Evolutionary conservation across 2,797 vertebrate species (phyloP).

Genomic region (Arnoldichthys spilopterus): DNA sequence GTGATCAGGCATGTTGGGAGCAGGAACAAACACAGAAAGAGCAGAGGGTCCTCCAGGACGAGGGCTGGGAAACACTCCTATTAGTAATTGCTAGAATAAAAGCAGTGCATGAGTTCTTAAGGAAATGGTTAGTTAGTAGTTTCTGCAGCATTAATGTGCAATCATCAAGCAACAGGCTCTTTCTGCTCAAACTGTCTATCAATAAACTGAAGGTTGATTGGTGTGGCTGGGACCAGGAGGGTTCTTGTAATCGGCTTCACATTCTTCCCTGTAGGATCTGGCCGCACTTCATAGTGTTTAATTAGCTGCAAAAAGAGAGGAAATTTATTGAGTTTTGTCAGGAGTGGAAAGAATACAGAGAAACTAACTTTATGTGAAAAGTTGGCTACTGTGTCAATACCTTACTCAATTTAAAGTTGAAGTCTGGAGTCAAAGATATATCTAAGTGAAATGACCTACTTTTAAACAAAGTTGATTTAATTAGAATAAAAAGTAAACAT

Average conservation of each 20-base stretch:
- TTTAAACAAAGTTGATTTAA: too few species aligned
- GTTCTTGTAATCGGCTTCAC: slow-evolving; percentile 79
- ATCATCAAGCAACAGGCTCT: neutral
- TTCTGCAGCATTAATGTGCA: neutral
- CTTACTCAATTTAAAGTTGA: neutral
- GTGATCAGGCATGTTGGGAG: too few species aligned
- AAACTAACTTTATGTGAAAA: neutral
- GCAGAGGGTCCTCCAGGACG: too few species aligned
- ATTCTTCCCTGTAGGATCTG: slow-evolving; percentile 70
- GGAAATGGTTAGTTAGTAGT: neutral
- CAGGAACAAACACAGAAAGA: too few species aligned
- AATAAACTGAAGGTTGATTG: slow-evolving; percentile 78
- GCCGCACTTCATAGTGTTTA: slow-evolving; percentile 72
- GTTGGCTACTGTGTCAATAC: neutral
- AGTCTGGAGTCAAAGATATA: neutral
- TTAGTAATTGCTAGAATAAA: neutral
- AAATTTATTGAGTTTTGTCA: neutral
- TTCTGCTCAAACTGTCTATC: slow-evolving; percentile 60
- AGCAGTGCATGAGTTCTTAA: neutral
- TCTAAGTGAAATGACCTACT: too few species aligned
- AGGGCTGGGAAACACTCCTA: too few species aligned
- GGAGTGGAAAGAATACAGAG: neutral
- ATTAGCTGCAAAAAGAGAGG: slow-evolving; percentile 34
- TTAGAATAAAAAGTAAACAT: neutral
- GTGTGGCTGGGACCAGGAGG: slow-evolving; percentile 70